Evolutionary conservation across 2,797 vertebrate genomes (phyloP), one percentile per base, ranked within the genome.

Genomic region (Silurus aristotelis): DNA sequence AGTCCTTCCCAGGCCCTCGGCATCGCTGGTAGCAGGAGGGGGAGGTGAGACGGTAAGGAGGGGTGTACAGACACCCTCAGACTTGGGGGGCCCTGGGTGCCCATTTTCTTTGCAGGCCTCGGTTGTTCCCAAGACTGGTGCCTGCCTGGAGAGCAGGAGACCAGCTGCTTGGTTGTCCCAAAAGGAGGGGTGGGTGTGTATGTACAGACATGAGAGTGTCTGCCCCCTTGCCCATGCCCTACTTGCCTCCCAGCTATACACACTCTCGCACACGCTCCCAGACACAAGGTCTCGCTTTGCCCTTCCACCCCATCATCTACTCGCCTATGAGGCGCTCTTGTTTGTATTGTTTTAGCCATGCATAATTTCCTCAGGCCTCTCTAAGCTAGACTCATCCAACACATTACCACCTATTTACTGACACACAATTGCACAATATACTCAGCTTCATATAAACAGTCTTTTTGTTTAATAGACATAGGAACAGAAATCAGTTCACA

Each of bases 121-220:
- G 91, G 93, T 92, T 92, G 93, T 95, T 96, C 94, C 94, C 94
- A 95, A 92, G 91, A 86, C 91, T 94, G 93, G 94, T 93, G 93
- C 92, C 88, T 88, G 86, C 52, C 48, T 87, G 91, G 93, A 94
- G 94, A 90, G 91, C 92, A 92, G 92, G 90, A 92, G 92, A 93
- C 93, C 94, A 95, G 94, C 95, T 95, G 95, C 94, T 94, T 94
- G 93, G 94, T 91, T 93, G 92, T 95, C 95, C 95, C 95, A 94
- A 86, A 88, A 87, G 85, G 84, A 83, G 84, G 84, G 84, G 83
- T 86, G 83, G 61, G 70, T 87, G 85, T 89, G 13, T 84, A 48
- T 85, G 75, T 92, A 90, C 90, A 93, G 92, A 93, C 92, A 89
- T 92, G 92, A 93, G 90, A 89, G 91, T 92, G 92, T 95, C 93